Percentiles rank a stretch among this genome's conserved stretches.
phyloP scores from a whole-genome alignment of 2,113 vertebrate species.

The Atherinomorus stipes region DNA sequence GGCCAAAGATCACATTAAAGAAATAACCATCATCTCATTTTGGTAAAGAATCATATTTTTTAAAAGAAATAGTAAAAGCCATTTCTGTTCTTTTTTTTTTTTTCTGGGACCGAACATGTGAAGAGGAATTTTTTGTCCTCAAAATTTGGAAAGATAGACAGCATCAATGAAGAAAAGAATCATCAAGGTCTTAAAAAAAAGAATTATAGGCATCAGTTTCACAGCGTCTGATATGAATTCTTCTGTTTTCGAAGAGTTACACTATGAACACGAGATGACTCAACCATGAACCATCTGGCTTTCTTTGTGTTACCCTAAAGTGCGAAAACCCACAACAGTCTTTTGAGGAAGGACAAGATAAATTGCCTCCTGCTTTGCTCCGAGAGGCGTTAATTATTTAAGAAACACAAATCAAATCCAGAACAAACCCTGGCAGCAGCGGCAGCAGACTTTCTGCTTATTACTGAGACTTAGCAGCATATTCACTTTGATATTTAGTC shows the following conservation, averaged over 20 bases:
- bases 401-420: slow-evolving; percentile 51
- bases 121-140: not conserved
- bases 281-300: slow-evolving; percentile 21
- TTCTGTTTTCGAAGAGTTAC: not conserved
- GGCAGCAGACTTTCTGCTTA: slow-evolving; percentile 23
- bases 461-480: slow-evolving; percentile 25
- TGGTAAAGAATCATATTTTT: not conserved
- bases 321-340: slow-evolving; percentile 26
- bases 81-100: not conserved
- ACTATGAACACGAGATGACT: not conserved
- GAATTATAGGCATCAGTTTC: not conserved
- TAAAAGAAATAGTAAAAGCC: not conserved
- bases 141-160: not conserved
- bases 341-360: slow-evolving; percentile 43
- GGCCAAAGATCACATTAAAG: no score
- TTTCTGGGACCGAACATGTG: no score
- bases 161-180: not conserved
- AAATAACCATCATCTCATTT: no score
- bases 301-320: slow-evolving; percentile 32
- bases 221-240: not conserved
- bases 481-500: slow-evolving; percentile 17
- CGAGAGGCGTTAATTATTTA: slow-evolving; percentile 58
- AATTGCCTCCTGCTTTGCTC: slow-evolving; percentile 24
- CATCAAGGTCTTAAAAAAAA: not conserved
- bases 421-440: slow-evolving; percentile 29